Percentiles rank a stretch among this genome's conserved stretches.
phyloP scores from a whole-genome alignment of 2,888 invertebrate species.

The Pammene aurita region DNA sequence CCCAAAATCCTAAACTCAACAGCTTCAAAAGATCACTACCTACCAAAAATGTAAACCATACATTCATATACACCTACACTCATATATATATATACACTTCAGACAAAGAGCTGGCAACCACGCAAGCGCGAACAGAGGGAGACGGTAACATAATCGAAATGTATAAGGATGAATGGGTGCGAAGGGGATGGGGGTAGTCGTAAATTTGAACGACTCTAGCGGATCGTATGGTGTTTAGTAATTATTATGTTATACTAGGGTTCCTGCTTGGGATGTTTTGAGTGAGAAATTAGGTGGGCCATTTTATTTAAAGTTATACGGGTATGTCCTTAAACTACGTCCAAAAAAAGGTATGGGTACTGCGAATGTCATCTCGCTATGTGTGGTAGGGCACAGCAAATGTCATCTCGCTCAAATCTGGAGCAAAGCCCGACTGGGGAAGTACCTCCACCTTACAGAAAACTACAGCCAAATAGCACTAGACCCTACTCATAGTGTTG shows the following conservation, averaged over 20 bases:
- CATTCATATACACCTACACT: background rate
- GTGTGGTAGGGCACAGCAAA: too few species aligned
- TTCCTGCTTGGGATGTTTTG: background rate
- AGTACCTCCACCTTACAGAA: too few species aligned
- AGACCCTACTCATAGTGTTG: too few species aligned
- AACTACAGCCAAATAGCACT: too few species aligned
- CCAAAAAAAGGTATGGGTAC: too few species aligned
- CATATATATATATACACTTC: background rate
- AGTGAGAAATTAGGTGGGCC: background rate
- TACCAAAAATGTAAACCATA: slow-evolving; percentile 23
- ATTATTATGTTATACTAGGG: slow-evolving; percentile 37
- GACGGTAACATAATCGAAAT: slow-evolving; percentile 44
- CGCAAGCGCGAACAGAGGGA: slow-evolving; percentile 44
- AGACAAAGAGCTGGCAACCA: slow-evolving; percentile 44
- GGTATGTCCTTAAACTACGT: too few species aligned
- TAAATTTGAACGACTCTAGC: slow-evolving; percentile 45
- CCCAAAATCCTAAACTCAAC: background rate
- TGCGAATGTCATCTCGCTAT: too few species aligned
- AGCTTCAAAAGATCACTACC: slow-evolving; percentile 5
- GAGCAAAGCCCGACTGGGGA: too few species aligned
- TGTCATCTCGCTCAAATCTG: too few species aligned
- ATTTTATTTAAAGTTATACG: too few species aligned
- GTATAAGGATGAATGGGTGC: slow-evolving; percentile 35
- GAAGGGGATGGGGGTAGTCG: slow-evolving; percentile 40
- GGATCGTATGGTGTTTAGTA: slow-evolving; percentile 38